These are phyloP conservation scores for Onthophagus taurus DNA, from an alignment of 1,140 invertebrate genomes.

Conservation along the genomic window DNA sequence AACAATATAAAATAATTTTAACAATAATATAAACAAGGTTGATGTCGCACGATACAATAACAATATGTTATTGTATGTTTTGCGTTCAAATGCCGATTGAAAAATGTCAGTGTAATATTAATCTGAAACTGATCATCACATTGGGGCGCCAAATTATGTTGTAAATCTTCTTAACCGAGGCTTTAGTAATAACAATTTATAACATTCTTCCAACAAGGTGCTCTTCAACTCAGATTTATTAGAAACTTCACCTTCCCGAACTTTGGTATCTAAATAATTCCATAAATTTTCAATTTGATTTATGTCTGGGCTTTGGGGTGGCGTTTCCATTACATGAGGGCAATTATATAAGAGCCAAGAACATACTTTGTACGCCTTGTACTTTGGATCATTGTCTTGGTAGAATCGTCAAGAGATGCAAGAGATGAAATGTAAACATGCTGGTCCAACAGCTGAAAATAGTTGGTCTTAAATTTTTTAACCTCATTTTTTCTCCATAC, in stretches of 20 bases:
- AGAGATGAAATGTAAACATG: neutral
- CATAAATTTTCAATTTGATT: neutral
- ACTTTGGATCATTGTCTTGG: conserved; percentile 1
- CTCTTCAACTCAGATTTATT: neutral
- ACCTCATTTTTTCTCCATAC: neutral
- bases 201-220: neutral
- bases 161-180: too few species aligned
- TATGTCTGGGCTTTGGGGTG: neutral
- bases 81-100: too few species aligned
- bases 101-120: too few species aligned
- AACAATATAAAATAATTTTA: too few species aligned
- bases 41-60: too few species aligned
- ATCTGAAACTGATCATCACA: too few species aligned
- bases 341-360: too few species aligned
- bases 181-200: too few species aligned
- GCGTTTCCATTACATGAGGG: neutral
- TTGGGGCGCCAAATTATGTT: too few species aligned
- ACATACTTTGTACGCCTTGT: neutral
- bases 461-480: neutral
- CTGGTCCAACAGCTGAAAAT: neutral
- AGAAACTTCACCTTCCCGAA: neutral
- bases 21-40: too few species aligned
- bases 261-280: neutral
- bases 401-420: neutral
- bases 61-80: too few species aligned